Conservation (phyloP, 2,113 vertebrate genomes). For the Willisornis vidua region DNA sequence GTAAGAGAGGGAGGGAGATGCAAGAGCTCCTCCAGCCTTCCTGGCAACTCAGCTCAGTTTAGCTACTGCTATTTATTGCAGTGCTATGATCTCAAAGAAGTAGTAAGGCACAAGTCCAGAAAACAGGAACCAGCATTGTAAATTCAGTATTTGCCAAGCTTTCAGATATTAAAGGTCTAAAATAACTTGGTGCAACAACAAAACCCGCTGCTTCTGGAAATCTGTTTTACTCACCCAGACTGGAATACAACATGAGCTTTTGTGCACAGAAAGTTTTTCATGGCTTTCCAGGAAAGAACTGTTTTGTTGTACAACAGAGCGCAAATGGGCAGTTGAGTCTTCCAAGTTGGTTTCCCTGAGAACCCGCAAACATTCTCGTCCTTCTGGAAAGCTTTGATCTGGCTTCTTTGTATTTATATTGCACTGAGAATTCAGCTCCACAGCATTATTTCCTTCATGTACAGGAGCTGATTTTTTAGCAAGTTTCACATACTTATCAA, state of each 20-base stretch:
- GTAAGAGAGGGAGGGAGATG: neutral
- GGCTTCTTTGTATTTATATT: neutral
- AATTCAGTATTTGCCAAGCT: neutral
- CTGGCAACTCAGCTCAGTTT: neutral
- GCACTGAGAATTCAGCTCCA: neutral
- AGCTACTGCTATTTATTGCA: neutral
- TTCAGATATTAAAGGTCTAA: neutral
- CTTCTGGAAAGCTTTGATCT: neutral
- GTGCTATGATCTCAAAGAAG: neutral
- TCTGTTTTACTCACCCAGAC: conserved; percentile 70
- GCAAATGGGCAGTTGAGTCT: neutral
- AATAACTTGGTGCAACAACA: neutral
- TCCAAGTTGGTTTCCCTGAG: neutral
- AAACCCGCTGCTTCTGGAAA: neutral
- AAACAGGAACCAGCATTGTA: neutral
- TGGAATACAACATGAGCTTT: conserved; percentile 35
- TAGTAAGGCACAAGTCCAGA: neutral
- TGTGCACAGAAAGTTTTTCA: neutral
- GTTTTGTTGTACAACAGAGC: neutral
- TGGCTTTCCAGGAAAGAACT: neutral
- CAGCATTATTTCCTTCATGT: neutral
- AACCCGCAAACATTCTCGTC: neutral
- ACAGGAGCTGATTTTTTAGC: neutral
- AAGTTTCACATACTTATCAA: neutral
- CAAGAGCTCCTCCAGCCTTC: neutral